Conservation (phyloP, 1,140 invertebrate genomes). For the Anoplophora glabripennis region DNA sequence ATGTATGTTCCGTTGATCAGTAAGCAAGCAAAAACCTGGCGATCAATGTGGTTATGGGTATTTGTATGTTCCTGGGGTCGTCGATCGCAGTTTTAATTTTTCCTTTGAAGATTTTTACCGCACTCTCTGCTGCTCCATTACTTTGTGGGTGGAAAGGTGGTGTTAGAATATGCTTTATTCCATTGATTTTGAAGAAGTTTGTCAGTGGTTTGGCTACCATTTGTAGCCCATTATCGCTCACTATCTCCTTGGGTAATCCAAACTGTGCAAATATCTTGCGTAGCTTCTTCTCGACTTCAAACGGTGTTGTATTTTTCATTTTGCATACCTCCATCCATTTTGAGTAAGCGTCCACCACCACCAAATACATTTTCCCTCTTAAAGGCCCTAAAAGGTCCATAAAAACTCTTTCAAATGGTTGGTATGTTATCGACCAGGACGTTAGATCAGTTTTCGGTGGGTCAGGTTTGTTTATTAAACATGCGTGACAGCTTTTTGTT, state of each 20-base stretch:
- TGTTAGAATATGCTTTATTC: slow-evolving; percentile 25
- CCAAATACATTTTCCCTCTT: slow-evolving; percentile 26
- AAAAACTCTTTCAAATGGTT: slow-evolving; percentile 31
- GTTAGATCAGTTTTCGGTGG: not conserved
- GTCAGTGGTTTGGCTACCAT: slow-evolving; percentile 19
- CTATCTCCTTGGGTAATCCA: slow-evolving; percentile 29
- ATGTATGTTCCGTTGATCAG: no score
- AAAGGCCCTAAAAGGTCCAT: slow-evolving; percentile 39
- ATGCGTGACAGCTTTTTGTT: not conserved
- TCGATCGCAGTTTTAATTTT: not conserved
- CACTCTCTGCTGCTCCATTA: slow-evolving; percentile 20
- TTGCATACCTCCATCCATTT: slow-evolving; percentile 39
- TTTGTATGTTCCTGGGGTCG: not conserved
- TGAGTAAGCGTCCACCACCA: slow-evolving; percentile 35
- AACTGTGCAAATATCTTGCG: slow-evolving; percentile 23
- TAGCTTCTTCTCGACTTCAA: slow-evolving; percentile 21
- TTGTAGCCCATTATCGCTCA: slow-evolving; percentile 30
- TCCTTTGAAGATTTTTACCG: slow-evolving; percentile 16
- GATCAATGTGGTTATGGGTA: not conserved
- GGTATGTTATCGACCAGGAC: slow-evolving; percentile 1
- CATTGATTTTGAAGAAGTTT: slow-evolving; percentile 20
- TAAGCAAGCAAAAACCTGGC: not conserved
- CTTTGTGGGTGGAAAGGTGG: slow-evolving; percentile 24
- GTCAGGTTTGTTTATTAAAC: not conserved
- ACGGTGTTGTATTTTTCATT: slow-evolving; percentile 12